Evolutionary conservation across 2,113 vertebrate species (phyloP), one percentile per base, ranked within the genome.

Genomic region (Microcebus lehilahytsara): DNA sequence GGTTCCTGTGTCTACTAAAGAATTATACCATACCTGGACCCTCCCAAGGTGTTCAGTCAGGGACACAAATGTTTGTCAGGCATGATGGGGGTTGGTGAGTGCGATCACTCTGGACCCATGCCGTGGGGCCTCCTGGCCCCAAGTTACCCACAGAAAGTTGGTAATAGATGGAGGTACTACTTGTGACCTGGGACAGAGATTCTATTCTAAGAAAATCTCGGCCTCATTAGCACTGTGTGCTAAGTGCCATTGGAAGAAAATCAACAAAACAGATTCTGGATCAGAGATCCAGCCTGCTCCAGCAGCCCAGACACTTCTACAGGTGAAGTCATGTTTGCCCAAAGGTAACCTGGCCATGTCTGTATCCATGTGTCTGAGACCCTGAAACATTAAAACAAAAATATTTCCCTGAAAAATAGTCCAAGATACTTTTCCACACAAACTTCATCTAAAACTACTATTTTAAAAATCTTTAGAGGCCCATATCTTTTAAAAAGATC

Each of bases 291-390:
- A 79, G 72, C 81, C 46, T 51, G 13, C 37, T 46, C 42, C 37
- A 30, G 77, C 6, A 7, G 32, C 58, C 62, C 37, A 4, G 23
- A 13, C 22, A 19, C 6, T 51, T 27, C 71, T n/a, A 1, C 37
- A 53, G 37, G 27, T 4, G 11, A 69, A 2, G 69, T 53, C 3
- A 25, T 6, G 8, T 9, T 1, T 16, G 51, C 4, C 42, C 40
- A 3, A 1, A 0, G 49, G 25, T 40, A 40, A 37, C 32, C 58
- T 60, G 25, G 8, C 23, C 30, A 5, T 2, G 9, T 17, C 60
- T n/a, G 13, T 0, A 46, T 5, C 37, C 6, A 2, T 0, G 12
- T 13, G 46, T 30, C 37, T 23, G 34, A 69, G 13, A 51, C 56
- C 6, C 81, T 56, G 20, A 67, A 5, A 9, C 3, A 67, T 49